Evolutionary conservation across 2,113 vertebrate genomes (phyloP).

Genomic region (Hippocampus abdominalis): DNA sequence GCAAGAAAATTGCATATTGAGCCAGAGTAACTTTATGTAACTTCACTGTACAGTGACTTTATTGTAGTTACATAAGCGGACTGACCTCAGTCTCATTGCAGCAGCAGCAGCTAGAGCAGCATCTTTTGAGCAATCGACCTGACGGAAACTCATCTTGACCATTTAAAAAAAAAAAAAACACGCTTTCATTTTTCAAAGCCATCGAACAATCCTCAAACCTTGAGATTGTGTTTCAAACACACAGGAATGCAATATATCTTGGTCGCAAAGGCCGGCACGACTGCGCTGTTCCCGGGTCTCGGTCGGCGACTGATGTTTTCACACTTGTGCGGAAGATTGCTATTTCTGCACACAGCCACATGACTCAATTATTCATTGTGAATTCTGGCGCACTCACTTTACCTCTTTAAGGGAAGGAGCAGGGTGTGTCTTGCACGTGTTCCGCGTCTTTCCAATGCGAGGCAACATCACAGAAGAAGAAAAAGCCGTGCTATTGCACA

Average conservation of each 20-base stretch:
- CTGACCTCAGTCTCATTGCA: background rate
- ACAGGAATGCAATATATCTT: conserved; percentile 4
- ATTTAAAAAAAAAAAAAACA: background rate
- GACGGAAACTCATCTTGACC: background rate
- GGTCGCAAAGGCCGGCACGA: conserved; percentile 38
- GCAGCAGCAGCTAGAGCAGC: background rate
- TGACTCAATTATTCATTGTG: conserved; percentile 74
- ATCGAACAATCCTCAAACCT: background rate
- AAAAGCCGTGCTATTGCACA: conserved; percentile 50
- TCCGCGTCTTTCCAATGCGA: conserved; percentile 2
- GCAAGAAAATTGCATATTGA: background rate
- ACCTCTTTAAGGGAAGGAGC: conserved; percentile 50
- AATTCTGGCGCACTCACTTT: conserved; percentile 65
- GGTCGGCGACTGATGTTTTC: conserved; percentile 67
- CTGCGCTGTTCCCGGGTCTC: conserved; percentile 45
- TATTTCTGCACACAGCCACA: conserved; percentile 70
- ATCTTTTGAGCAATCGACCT: background rate
- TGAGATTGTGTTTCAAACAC: conserved; percentile 3
- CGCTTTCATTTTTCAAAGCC: background rate
- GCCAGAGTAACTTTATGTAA: background rate
- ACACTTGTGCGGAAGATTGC: conserved; percentile 70
- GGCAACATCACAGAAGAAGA: conserved; percentile 40
- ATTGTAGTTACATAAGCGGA: background rate
- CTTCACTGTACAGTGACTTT: background rate
- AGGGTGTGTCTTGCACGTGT: conserved; percentile 28